These are phyloP conservation scores for Drosophila carrolli DNA, from an alignment of 1,140 invertebrate genomes.

Conservation along the genomic window DNA sequence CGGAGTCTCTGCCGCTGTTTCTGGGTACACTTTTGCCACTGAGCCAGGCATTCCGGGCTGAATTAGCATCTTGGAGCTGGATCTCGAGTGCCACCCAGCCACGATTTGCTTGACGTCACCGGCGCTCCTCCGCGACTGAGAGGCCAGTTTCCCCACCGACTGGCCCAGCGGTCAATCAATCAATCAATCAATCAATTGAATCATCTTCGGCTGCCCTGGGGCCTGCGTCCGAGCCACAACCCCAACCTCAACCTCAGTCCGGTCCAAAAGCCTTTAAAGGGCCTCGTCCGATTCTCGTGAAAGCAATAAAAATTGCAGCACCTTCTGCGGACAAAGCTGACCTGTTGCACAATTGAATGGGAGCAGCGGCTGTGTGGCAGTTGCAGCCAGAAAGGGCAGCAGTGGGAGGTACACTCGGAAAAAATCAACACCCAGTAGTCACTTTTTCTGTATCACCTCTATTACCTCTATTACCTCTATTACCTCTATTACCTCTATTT, in stretches of 20 bases:
- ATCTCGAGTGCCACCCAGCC: slow-evolving; percentile 13
- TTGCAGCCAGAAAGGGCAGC: slow-evolving; percentile 8
- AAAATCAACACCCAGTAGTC: not conserved
- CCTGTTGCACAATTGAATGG: slow-evolving; percentile 80
- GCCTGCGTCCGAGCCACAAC: not conserved
- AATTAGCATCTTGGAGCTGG: slow-evolving; percentile 11
- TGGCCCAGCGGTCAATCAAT: slow-evolving; percentile 59
- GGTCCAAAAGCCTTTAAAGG: slow-evolving; percentile 62
- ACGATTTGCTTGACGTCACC: slow-evolving; percentile 41
- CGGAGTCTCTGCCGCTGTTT: not conserved
- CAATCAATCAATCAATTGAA: slow-evolving; percentile 77
- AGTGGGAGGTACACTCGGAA: slow-evolving; percentile 8
- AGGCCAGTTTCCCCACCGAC: not conserved
- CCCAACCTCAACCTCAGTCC: not conserved
- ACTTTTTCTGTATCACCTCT: no score
- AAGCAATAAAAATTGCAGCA: slow-evolving; percentile 81
- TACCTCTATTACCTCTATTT: no score
- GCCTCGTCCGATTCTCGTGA: slow-evolving; percentile 61
- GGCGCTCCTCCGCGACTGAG: not conserved
- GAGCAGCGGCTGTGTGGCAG: slow-evolving; percentile 29
- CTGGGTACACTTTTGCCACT: not conserved
- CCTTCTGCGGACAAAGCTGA: slow-evolving; percentile 46
- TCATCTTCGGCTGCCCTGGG: slow-evolving; percentile 45
- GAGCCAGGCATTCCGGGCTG: not conserved
- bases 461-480: no score